These are phyloP conservation scores for Tyrannus savana DNA, from an alignment of 2,113 vertebrate species.

Conservation along the genomic window DNA sequence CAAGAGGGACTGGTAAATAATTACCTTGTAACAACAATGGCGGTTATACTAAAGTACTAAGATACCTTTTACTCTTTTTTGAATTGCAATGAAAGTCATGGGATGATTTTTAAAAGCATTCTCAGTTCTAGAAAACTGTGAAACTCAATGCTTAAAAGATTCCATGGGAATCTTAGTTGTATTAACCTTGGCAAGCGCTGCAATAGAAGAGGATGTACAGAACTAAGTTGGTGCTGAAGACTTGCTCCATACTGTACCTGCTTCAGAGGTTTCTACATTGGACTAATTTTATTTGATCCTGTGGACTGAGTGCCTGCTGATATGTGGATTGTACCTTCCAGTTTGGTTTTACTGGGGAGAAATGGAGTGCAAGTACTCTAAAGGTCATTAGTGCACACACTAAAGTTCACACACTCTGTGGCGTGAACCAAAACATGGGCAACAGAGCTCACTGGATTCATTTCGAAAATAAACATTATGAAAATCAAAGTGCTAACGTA, in stretches of 20 bases:
- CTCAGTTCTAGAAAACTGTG: not conserved
- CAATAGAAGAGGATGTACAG: not conserved
- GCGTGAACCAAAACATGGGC: fast-evolving
- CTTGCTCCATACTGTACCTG: not conserved
- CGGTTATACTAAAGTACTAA: fast-evolving
- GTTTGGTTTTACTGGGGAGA: not conserved
- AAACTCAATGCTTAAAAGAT: not conserved
- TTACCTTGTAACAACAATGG: not conserved
- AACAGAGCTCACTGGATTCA: not conserved
- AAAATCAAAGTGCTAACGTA: not conserved
- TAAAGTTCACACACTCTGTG: fast-evolving
- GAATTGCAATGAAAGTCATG: not conserved
- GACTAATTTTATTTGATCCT: not conserved
- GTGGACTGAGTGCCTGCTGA: fast-evolving
- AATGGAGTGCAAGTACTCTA: not conserved
- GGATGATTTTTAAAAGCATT: not conserved
- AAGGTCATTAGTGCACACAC: fast-evolving
- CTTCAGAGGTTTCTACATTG: not conserved
- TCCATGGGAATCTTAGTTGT: not conserved
- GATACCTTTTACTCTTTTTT: not conserved
- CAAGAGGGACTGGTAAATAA: not conserved
- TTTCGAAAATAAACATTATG: not conserved
- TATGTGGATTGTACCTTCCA: not conserved
- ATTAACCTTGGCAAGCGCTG: not conserved
- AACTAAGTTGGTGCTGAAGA: not conserved